A percentile compares a stretch with the other conserved stretches of the same genome.
Conservation (phyloP, 2,113 vertebrate species). For the Girardinichthys multiradiatus region DNA sequence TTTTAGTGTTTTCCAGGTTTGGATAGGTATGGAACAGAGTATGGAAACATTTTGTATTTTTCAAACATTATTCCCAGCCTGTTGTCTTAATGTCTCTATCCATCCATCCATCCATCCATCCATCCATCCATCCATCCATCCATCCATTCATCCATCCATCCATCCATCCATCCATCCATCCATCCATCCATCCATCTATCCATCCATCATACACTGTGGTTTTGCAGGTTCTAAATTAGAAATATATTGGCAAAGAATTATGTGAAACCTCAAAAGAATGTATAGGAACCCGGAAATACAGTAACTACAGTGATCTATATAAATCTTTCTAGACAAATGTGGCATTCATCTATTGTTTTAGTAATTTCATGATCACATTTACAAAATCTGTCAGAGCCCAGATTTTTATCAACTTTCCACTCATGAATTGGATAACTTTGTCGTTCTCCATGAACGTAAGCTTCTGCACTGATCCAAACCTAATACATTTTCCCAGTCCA, state of each 20-base stretch:
- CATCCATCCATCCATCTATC: too few relatives aligned
- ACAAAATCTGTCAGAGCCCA: not conserved
- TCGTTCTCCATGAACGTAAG: constrained; percentile 27
- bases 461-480: constrained; percentile 46
- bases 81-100: not conserved
- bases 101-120: not conserved
- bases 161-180: too few relatives aligned
- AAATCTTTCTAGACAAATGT: not conserved
- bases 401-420: not conserved
- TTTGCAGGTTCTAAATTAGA: too few relatives aligned
- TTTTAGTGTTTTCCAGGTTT: not conserved
- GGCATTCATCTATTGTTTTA: constrained; percentile 8
- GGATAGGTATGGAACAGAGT: not conserved
- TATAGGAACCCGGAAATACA: not conserved
- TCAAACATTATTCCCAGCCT: not conserved
- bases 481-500: constrained; percentile 59
- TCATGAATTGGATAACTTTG: constrained; percentile 22
- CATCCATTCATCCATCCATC: too few relatives aligned
- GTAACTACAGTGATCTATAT: not conserved
- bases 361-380: constrained; percentile 7
- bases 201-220: too few relatives aligned
- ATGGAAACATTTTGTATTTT: too few relatives aligned
- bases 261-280: not conserved
- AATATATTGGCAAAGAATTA: not conserved
- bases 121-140: too few relatives aligned